phyloP scores from a whole-genome alignment of 2,797 vertebrate species.

The Nasua narica region DNA sequence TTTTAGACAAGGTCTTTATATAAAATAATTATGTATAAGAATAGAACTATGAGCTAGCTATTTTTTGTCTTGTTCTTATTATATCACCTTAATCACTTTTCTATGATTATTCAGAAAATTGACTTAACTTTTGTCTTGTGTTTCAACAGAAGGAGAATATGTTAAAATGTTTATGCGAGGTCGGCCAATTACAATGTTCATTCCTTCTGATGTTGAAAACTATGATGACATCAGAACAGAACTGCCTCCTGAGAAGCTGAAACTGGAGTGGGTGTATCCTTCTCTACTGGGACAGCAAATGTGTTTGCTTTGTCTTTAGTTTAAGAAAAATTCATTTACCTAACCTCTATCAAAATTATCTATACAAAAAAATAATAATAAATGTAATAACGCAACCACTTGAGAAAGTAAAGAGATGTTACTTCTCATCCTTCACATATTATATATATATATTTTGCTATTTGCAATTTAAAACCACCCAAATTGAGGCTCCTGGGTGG shows the following conservation, averaged over 20 bases:
- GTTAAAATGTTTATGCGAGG: constrained; percentile 99
- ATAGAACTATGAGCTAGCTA: not conserved
- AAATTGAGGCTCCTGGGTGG: not conserved
- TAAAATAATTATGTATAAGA: not conserved
- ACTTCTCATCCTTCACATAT: not conserved
- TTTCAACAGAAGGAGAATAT: constrained; percentile 93
- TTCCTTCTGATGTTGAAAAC: constrained; percentile 95
- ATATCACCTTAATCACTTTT: not conserved
- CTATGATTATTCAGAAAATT: constrained; percentile 51
- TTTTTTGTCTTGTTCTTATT: constrained; percentile 44
- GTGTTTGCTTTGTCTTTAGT: constrained; percentile 1
- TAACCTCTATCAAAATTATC: not conserved
- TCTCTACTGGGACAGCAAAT: constrained; percentile 50
- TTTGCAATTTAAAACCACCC: constrained; percentile 12
- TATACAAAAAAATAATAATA: not conserved
- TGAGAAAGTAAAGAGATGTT: not conserved
- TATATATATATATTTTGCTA: not conserved
- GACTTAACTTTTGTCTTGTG: constrained; percentile 68
- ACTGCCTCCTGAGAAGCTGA: constrained; percentile 94
- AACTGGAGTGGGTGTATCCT: constrained; percentile 99
- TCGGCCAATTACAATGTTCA: constrained; percentile 98
- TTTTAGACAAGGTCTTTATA: not conserved
- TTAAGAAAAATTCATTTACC: constrained; percentile 28
- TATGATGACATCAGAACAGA: constrained; percentile 94
- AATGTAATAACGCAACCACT: not conserved